Conservation (phyloP, 2,797 vertebrate genomes). For the Lithobates sylvaticus region DNA sequence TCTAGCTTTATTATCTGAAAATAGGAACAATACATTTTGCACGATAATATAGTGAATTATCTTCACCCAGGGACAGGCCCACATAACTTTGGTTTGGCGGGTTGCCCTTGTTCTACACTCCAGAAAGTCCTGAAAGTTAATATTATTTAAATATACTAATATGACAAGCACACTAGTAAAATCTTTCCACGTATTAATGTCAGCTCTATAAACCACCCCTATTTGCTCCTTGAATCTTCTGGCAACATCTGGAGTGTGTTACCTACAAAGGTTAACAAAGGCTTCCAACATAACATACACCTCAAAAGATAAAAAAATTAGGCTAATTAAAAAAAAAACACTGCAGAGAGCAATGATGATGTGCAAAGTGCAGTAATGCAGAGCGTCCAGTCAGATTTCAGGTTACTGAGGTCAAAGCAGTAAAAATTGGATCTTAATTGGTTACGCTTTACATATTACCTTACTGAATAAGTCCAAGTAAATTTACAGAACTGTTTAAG, state of each 20-base stretch:
- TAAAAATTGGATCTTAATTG: background rate
- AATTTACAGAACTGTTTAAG: background rate
- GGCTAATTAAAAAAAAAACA: background rate
- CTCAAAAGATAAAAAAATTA: background rate
- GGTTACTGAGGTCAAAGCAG: background rate
- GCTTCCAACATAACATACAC: background rate
- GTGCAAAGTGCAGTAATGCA: background rate
- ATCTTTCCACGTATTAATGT: background rate
- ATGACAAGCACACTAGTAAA: slow-evolving; percentile 2
- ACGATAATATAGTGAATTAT: slow-evolving; percentile 15
- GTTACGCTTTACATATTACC: background rate
- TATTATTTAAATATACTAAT: slow-evolving; percentile 18
- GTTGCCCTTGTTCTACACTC: background rate
- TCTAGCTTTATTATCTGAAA: slow-evolving; percentile 10
- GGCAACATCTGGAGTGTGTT: background rate
- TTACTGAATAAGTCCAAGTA: background rate
- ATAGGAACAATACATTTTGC: slow-evolving; percentile 16
- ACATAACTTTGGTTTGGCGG: slow-evolving; percentile 41
- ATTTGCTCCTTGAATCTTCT: slow-evolving; percentile 8
- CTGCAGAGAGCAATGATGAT: background rate
- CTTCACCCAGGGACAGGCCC: slow-evolving; percentile 22
- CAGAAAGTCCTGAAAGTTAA: background rate
- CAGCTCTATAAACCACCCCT: background rate
- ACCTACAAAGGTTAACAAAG: background rate
- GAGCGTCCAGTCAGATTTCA: background rate